These are phyloP conservation scores for Meliscaeva auricollis DNA, from an alignment of 2,888 invertebrate species.

Conservation along the genomic window DNA sequence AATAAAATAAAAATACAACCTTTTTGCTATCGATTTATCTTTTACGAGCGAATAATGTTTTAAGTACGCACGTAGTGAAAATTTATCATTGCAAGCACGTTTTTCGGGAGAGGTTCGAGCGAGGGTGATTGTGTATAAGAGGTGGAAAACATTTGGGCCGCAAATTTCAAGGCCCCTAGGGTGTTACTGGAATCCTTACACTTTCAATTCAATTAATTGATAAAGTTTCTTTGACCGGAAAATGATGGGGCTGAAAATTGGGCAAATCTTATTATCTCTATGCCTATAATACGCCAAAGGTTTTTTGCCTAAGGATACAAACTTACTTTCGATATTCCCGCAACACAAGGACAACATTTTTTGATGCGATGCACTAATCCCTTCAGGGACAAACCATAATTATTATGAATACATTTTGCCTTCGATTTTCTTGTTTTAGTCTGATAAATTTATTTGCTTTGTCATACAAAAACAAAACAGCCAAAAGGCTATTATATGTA, in stretches of 20 bases:
- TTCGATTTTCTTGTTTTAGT: not conserved
- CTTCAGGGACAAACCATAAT: not conserved
- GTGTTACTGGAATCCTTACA: not conserved
- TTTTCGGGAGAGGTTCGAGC: not conserved
- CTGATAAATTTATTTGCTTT: not conserved
- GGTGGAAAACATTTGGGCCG: constrained; percentile 17
- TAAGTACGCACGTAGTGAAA: constrained; percentile 18
- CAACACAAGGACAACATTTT: not conserved
- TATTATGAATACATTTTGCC: not conserved
- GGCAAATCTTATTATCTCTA: not conserved
- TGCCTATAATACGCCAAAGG: not conserved
- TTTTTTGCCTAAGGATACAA: not conserved
- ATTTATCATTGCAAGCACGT: constrained; percentile 27
- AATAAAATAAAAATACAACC: constrained; percentile 8
- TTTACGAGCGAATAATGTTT: constrained; percentile 32
- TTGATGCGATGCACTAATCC: not conserved
- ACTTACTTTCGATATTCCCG: not conserved
- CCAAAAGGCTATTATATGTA: not conserved
- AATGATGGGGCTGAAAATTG: not conserved
- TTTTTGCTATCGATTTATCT: constrained; percentile 36
- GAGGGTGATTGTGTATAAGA: not conserved
- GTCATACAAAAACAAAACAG: not conserved
- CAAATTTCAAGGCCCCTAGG: not conserved
- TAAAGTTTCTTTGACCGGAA: constrained; percentile 16
- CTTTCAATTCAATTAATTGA: constrained; percentile 28